phyloP scores from a whole-genome alignment of 2,888 invertebrate genomes.

The Caenorhabditis plicata region DNA sequence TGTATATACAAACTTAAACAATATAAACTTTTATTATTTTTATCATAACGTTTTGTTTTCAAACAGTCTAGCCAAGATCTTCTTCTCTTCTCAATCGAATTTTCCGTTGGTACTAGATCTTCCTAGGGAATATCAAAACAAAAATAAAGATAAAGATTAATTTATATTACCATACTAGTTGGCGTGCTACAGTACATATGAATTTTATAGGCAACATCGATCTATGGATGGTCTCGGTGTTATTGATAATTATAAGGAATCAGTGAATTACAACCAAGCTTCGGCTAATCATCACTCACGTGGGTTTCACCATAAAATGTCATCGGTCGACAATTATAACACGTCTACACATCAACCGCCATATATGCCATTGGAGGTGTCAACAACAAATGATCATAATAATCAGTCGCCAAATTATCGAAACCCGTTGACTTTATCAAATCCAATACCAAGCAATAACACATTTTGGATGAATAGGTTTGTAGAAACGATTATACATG shows the following conservation, averaged over 20 bases:
- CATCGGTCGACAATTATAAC: slow-evolving; percentile 7
- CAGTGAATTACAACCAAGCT: slow-evolving; percentile 11
- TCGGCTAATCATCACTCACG: not conserved
- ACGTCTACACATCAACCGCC: slow-evolving; percentile 18
- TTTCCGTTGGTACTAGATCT: no score
- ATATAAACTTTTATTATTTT: not conserved
- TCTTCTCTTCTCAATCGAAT: no score
- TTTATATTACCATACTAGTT: no score
- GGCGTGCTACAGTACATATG: not conserved
- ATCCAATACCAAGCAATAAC: slow-evolving; percentile 43
- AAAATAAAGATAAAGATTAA: no score
- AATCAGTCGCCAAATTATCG: slow-evolving; percentile 2
- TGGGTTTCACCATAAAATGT: not conserved
- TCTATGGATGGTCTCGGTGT: slow-evolving; percentile 54
- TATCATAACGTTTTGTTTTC: no score
- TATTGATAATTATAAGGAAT: slow-evolving; percentile 28
- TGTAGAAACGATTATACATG: not conserved
- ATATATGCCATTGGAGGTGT: slow-evolving; percentile 28
- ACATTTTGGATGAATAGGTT: slow-evolving; percentile 36
- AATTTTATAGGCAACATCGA: slow-evolving; percentile 53
- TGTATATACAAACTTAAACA: not conserved
- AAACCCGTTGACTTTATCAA: slow-evolving; percentile 30
- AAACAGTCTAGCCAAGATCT: no score
- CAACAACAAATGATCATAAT: slow-evolving; percentile 15
- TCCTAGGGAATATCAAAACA: no score